phyloP scores from a whole-genome alignment of 1,140 invertebrate species.

The Drosophila repleta region DNA sequence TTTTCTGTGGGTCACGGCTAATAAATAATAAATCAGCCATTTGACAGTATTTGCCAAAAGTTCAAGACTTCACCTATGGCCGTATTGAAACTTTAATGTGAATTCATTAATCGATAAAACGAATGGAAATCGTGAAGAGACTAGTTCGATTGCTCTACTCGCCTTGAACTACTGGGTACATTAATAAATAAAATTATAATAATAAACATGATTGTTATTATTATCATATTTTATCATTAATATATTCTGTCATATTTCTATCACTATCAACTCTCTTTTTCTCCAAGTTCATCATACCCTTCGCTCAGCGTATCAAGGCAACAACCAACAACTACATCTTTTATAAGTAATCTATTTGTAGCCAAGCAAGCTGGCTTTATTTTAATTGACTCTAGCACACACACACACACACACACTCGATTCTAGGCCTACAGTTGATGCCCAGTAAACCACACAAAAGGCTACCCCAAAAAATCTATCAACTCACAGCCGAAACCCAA shows the following conservation, averaged over 20 bases:
- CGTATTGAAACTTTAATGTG: slow-evolving; percentile 58
- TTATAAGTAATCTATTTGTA: slow-evolving; percentile 1
- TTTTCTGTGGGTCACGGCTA: slow-evolving; percentile 30
- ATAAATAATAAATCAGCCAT: slow-evolving; percentile 66
- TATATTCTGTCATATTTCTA: no score
- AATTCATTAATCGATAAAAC: slow-evolving; percentile 46
- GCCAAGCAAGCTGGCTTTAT: neutral
- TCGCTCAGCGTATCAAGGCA: neutral
- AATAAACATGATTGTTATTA: no score
- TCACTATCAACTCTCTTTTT: no score
- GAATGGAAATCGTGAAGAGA: neutral
- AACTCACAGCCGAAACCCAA: slow-evolving; percentile 9
- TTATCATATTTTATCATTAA: no score
- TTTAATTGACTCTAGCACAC: neutral
- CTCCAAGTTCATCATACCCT: neutral
- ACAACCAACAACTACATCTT: neutral
- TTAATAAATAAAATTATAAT: no score
- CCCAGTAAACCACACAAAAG: slow-evolving; percentile 13
- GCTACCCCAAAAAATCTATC: slow-evolving; percentile 23
- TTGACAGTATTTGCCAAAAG: slow-evolving; percentile 51
- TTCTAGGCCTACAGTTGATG: neutral
- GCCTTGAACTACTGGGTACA: neutral
- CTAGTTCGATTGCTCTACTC: neutral
- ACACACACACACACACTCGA: neutral
- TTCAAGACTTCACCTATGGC: slow-evolving; percentile 17